Conservation (phyloP, 2,797 vertebrate genomes). For the Trachurus trachurus region DNA sequence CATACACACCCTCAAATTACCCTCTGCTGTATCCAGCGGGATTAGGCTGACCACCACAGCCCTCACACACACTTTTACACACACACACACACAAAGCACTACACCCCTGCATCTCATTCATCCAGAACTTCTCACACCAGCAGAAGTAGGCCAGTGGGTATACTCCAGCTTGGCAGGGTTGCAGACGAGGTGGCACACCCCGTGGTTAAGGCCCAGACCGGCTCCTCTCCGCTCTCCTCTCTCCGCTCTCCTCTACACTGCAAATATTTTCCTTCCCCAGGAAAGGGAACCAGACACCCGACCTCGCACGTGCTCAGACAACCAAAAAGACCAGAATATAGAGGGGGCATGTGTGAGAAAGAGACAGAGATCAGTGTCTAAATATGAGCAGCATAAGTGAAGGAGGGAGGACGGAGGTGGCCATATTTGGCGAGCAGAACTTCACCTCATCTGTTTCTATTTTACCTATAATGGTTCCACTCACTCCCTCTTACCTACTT, state of each 20-base stretch:
- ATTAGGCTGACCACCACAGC: constrained; percentile 71
- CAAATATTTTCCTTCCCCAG: constrained; percentile 78
- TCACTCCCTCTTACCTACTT: constrained; percentile 18
- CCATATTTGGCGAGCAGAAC: not conserved
- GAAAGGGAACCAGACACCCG: constrained; percentile 77
- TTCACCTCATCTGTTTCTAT: constrained; percentile 45
- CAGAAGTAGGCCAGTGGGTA: constrained; percentile 76
- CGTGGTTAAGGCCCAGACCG: constrained; percentile 64
- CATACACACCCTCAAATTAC: constrained; percentile 84
- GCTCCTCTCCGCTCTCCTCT: too few relatives aligned
- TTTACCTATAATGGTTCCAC: constrained; percentile 2
- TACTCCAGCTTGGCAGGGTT: constrained; percentile 67
- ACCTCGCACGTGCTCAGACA: constrained; percentile 67
- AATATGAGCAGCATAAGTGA: constrained; percentile 10
- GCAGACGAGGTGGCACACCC: constrained; percentile 79
- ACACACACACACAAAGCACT: constrained; percentile 28
- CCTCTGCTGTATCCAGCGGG: constrained; percentile 71
- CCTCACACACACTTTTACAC: constrained; percentile 55
- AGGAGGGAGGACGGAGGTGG: not conserved
- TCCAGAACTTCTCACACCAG: constrained; percentile 76
- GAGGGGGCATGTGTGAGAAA: constrained; percentile 40
- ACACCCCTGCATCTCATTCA: constrained; percentile 65
- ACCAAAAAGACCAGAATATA: constrained; percentile 66
- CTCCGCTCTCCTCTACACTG: constrained; percentile 55
- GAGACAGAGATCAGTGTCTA: constrained; percentile 34